phyloP scores from a whole-genome alignment of 2,797 vertebrate genomes.

The Zenarchopterus dispar region DNA sequence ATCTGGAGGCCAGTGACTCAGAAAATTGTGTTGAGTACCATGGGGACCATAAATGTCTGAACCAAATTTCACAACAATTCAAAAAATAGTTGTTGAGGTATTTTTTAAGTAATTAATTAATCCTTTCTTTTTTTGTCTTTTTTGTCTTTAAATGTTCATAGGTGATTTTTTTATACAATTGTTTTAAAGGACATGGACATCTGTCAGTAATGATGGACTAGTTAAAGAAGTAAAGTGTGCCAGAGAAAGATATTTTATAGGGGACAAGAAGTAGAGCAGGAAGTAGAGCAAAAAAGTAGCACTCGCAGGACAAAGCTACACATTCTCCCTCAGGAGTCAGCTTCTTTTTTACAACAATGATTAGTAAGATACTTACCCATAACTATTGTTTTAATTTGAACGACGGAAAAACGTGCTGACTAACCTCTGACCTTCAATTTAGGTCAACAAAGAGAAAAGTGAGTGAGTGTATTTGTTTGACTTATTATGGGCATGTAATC shows the following conservation, averaged over 20 bases:
- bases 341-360: conserved; percentile 45
- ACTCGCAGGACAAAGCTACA: conserved; percentile 64
- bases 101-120: neutral
- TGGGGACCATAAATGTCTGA: neutral
- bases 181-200: conserved; percentile 6
- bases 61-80: neutral
- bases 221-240: conserved; percentile 63
- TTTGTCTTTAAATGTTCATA: neutral
- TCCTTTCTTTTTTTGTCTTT: no score
- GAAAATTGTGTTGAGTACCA: neutral
- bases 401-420: neutral
- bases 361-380: conserved; percentile 20
- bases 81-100: neutral
- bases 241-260: conserved; percentile 54
- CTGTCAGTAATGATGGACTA: conserved; percentile 46
- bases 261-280: conserved; percentile 79
- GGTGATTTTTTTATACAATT: conserved; percentile 1
- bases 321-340: conserved; percentile 46
- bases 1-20: neutral
- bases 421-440: conserved; percentile 10
- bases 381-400: conserved; percentile 13
- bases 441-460: neutral
- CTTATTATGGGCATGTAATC: conserved; percentile 3
- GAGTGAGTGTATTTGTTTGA: conserved; percentile 14
- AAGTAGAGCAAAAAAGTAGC: conserved; percentile 81